Evolutionary conservation across 1,140 invertebrate species (phyloP).

Genomic region (Drosophila orosa): DNA sequence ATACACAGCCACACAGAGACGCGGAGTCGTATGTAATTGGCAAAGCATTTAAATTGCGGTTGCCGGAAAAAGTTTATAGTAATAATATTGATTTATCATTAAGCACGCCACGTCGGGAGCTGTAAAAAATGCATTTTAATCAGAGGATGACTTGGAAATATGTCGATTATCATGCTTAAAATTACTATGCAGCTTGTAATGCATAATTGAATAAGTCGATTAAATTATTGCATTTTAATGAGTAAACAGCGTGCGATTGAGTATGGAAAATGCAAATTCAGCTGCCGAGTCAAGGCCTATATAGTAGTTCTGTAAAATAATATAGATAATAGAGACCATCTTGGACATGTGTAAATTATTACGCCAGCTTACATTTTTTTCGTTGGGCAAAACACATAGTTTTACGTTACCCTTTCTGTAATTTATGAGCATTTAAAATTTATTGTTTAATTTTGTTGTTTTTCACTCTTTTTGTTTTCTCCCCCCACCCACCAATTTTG

Average conservation of each 20-base stretch:
- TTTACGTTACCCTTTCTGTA: conserved; percentile 52
- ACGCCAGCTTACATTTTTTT: conserved; percentile 23
- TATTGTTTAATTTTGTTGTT: conserved; percentile 51
- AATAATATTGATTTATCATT: conserved; percentile 53
- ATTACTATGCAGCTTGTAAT: conserved; percentile 42
- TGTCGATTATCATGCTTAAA: conserved; percentile 43
- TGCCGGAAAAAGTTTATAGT: conserved; percentile 9
- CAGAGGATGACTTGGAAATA: conserved; percentile 34
- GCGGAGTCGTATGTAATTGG: conserved; percentile 17
- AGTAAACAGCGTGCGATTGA: conserved; percentile 33
- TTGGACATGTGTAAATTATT: conserved; percentile 26
- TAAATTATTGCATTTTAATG: conserved; percentile 57
- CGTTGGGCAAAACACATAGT: conserved; percentile 33
- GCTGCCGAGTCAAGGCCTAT: conserved; percentile 4
- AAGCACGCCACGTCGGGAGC: conserved; percentile 26
- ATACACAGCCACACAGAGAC: neutral
- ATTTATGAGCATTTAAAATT: conserved; percentile 51
- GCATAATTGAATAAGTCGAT: conserved; percentile 60
- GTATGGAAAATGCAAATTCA: conserved; percentile 45
- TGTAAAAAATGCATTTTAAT: conserved; percentile 21
- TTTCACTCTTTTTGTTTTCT: conserved; percentile 26
- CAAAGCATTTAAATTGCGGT: conserved; percentile 34
- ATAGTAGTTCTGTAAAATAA: neutral
- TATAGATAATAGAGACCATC: conserved; percentile 15
- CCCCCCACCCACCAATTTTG: conserved; percentile 1